Base-by-base conservation (phyloP, 2,888 invertebrate genomes). In the Malachius bipustulatus region DNA sequence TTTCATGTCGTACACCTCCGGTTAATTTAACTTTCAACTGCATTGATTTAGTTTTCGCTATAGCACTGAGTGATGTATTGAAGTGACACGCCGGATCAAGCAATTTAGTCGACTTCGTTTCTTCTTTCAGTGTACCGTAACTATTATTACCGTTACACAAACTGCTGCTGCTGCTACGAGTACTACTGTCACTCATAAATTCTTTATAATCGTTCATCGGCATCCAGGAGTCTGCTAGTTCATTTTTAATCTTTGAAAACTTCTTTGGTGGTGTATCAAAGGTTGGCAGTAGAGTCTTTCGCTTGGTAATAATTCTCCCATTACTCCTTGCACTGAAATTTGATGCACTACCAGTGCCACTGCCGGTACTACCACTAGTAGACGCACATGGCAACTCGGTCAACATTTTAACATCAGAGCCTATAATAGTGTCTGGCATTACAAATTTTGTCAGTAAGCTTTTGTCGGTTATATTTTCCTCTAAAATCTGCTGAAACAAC, bases 81-180 rank as follows among this genome's bases (percentile, higher is more conserved):
- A 58, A 62, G 43, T 61, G 55, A 37, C 59, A 61, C 41, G 57
- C 50, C 3, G 60, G 59, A 45, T 61, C 57, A 26, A 57, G 37
- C 11, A 59, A 45, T 41, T 51, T 52, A 2, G 46, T 30, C 31
- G 35, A 15, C n/a, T n/a, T n/a, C n/a, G 8, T 9, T 8, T 10
- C 29, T 29, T 29, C 10, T 29, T 29, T 29, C 10, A 12, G n/a
- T n/a, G n/a, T n/a, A n/a, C n/a, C n/a, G n/a, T n/a, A n/a, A n/a
- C n/a, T n/a, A n/a, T n/a, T n/a, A n/a, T n/a, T n/a, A n/a, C n/a
- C n/a, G n/a, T n/a, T n/a, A n/a, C n/a, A n/a, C n/a, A n/a, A n/a
- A n/a, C n/a, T n/a, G n/a, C n/a, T n/a, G n/a, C n/a, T n/a, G n/a
- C 6, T 19, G 24, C 24, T 19, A 19, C 24, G 6, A 19, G 6